Conservation (phyloP, 2,113 vertebrate species). For the Merops nubicus region DNA sequence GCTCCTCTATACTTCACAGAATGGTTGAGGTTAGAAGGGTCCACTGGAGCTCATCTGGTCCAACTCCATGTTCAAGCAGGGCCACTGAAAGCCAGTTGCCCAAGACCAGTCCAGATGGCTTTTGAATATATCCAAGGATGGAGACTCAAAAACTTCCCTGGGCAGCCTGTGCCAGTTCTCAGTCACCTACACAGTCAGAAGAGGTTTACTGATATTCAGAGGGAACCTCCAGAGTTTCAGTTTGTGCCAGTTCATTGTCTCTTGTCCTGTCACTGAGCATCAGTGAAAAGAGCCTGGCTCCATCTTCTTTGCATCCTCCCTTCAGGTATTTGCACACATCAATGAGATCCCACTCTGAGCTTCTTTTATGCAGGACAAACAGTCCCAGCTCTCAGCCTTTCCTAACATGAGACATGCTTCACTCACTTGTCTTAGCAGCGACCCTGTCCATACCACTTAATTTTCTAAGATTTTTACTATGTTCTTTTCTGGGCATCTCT, state of each 20-base stretch:
- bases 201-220: not conserved
- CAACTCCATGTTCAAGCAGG: not conserved
- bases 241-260: not conserved
- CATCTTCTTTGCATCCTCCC: not conserved
- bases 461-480: not conserved
- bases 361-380: not conserved
- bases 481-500: not conserved
- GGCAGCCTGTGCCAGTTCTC: not conserved
- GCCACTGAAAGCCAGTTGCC: not conserved
- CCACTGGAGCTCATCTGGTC: not conserved
- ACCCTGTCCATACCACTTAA: not conserved
- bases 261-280: not conserved
- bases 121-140: not conserved
- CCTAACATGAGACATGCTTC: not conserved
- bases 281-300: not conserved
- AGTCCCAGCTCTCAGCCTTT: not conserved
- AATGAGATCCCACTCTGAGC: not conserved
- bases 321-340: not conserved
- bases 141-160: not conserved
- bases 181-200: not conserved
- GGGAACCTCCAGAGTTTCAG: not conserved
- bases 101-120: not conserved
- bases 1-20: not conserved
- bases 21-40: not conserved
- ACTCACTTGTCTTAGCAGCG: rapidly evolving